Conservation (phyloP, 1,140 invertebrate species). For the Aphis gossypii region DNA sequence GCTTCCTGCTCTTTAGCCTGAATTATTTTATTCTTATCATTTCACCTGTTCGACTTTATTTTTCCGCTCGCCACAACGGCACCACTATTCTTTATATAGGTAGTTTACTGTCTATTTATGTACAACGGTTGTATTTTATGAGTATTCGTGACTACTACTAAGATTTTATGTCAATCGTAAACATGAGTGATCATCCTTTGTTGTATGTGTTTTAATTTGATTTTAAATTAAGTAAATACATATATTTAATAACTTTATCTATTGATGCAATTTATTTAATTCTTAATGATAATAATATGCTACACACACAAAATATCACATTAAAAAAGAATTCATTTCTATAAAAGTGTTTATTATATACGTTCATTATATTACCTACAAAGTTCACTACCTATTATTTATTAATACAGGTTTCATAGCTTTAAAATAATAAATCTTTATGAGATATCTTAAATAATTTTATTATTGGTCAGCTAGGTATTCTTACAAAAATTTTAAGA, state of each 20-base stretch:
- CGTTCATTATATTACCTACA: background rate
- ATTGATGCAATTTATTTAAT: background rate
- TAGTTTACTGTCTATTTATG: background rate
- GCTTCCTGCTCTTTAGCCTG: background rate
- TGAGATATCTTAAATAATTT: too few relatives aligned
- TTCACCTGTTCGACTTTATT: background rate
- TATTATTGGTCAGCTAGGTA: background rate
- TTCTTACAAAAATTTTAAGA: background rate
- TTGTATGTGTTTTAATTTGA: background rate
- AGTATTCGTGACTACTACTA: background rate
- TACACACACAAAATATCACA: background rate
- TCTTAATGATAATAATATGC: background rate
- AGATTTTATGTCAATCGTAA: constrained; percentile 17
- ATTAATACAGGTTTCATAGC: background rate
- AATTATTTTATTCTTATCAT: background rate
- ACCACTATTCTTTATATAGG: background rate
- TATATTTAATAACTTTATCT: constrained; percentile 14
- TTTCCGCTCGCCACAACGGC: background rate
- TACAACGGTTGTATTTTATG: constrained; percentile 14
- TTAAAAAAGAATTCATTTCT: constrained; percentile 10
- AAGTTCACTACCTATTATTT: too few relatives aligned
- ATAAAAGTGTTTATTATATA: background rate
- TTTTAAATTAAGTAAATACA: background rate
- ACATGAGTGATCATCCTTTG: background rate
- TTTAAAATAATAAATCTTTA: too few relatives aligned